Base-by-base conservation (phyloP, 1,140 invertebrate genomes). In the Ericerus pela region DNA sequence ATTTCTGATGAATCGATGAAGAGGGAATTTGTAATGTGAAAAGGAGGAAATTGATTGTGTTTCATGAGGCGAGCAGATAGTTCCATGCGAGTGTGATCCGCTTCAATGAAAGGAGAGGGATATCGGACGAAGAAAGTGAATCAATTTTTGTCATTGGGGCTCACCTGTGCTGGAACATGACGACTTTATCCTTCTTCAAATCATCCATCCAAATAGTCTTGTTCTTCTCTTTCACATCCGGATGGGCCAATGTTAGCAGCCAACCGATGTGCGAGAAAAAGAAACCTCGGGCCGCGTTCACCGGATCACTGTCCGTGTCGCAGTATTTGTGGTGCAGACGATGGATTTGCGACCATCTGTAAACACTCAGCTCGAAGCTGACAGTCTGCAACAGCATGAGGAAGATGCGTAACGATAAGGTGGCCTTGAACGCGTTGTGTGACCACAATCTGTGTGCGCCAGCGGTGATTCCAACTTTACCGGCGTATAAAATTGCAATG, bases 381-480 rank as follows among this genome's bases (percentile, higher is more conserved):
- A 91, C 68, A 0, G 85, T 88, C 62, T 95, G 85, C 57, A 79
- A 79, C 1, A 89, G 30, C 68, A 86, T 83, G 0, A 96, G 71
- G 36, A 88, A 70, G 14, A 89, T 66, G 60, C 80, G 76, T 1
- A 94, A 63, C 1, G 78, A 73, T 0, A 73, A 71, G 38, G 67
- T 76, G 1, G 91, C 91, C 62, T 80, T 79, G 67, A 87, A 96
- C 0, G 85, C 76, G 30, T 74, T 67, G 69, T 98, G 94, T 0
- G 89, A 78, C 90, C 91, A 97, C n/a, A 95, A 68, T 59, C 93
- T 75, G 66, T 97, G 93, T 0, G 86, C 82, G 1, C 93, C 92
- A 29, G 89, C 93, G 12, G 93, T 97, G 54, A 96, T 84, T 3
- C 88, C 88, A n/a, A n/a, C n/a, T n/a, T n/a, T n/a, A n/a, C n/a